Base-by-base conservation (phyloP, 2,888 invertebrate species). In the Chrysolina oricalcia region DNA sequence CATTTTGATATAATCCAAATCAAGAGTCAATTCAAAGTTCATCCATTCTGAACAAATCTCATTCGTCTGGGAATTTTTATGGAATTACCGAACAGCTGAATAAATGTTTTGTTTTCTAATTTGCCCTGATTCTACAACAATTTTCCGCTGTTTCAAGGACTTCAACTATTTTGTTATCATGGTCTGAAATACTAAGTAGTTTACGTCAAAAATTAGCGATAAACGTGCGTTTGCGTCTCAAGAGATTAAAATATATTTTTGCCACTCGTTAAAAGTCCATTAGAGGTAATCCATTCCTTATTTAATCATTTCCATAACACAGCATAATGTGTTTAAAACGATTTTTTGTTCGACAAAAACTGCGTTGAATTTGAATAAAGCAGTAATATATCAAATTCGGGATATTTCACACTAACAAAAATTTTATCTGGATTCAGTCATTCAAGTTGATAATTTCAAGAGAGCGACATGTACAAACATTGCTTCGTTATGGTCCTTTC, bases 211-310 rank as follows among this genome's bases (percentile, higher is more conserved):
- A 59, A 59, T 59, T 35, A 59, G 59, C 59, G 59, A 59, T 59
- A 59, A 27, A 59, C 27, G 59, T 59, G 27, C 23, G 59, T 59
- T 23, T 35, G 35, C 35, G n/a, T 23, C 59, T 48, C 59, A 9
- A 13, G 10, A 11, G 69, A 73, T 68, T 63, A 53, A 35, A 53
- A 17, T 17, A 53, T 69, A 64, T 69, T 73, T 73, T 73, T 69
- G 73, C 73, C 69, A 73, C 43, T 69, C 68, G 69, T 73, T 73
- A 69, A 73, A 73, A 69, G 9, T 17, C 48, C 50, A 73, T 73
- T 72, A 66, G 56, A 66, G 46, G 46, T 19, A n/a, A 50, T 50
- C 19, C 6, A 17, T 50, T 19, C 19, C 1, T 59, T 35, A 27
- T 27, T 59, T n/a, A 59, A 59, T 21, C 21, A 23, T 59, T n/a